phyloP scores from a whole-genome alignment of 2,888 invertebrate species.

The Xanthia icteritia region DNA sequence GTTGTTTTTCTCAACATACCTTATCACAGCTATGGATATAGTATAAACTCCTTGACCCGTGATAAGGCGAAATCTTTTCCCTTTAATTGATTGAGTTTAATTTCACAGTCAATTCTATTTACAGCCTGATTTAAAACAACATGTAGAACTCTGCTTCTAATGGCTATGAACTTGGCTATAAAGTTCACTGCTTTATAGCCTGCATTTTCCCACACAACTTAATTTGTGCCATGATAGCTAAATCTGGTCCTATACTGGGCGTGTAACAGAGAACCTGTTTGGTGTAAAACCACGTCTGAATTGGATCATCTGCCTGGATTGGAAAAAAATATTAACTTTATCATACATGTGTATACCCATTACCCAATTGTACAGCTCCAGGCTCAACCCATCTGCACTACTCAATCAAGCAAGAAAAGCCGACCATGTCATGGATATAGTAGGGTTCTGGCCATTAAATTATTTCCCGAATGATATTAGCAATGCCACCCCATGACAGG shows the following conservation, averaged over 20 bases:
- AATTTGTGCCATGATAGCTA: background rate
- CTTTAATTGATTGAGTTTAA: conserved; percentile 1
- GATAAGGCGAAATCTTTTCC: too few species aligned
- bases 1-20: background rate
- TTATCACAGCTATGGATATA: background rate
- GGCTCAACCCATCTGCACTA: background rate
- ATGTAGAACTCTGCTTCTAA: background rate
- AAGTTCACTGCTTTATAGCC: background rate
- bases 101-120: background rate
- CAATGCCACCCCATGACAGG: background rate
- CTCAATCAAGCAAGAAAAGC: too few species aligned
- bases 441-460: background rate
- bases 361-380: background rate
- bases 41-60: background rate
- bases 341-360: background rate
- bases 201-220: background rate
- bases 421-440: background rate
- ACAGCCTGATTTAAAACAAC: background rate
- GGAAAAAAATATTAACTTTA: background rate
- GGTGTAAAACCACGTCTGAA: background rate
- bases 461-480: background rate
- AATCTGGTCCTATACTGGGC: background rate
- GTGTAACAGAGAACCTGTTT: background rate
- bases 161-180: background rate
- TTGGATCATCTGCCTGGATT: background rate